phyloP scores from a whole-genome alignment of 1,140 invertebrate genomes.

The Calycopis cecrops region DNA sequence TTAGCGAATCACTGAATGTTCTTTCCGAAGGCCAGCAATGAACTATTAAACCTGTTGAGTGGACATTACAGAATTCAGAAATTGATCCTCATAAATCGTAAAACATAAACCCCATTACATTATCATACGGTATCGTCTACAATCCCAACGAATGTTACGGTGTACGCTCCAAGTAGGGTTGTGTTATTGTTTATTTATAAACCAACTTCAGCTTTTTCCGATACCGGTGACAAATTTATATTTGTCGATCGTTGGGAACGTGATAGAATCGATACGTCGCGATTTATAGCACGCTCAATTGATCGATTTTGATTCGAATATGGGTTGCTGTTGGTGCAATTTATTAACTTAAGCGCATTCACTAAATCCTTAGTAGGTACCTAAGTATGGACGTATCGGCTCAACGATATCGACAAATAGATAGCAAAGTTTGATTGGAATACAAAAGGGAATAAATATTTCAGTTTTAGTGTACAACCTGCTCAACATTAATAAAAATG shows the following conservation, averaged over 20 bases:
- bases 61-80: too few species aligned
- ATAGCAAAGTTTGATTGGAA: too few species aligned
- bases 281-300: slow-evolving; percentile 59
- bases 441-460: too few species aligned
- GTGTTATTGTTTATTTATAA: slow-evolving; percentile 72
- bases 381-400: too few species aligned
- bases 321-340: slow-evolving; percentile 37
- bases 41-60: too few species aligned
- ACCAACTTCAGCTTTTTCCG: slow-evolving; percentile 50
- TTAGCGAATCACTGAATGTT: too few species aligned
- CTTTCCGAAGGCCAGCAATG: too few species aligned
- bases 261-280: slow-evolving; percentile 61
- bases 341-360: slow-evolving; percentile 24
- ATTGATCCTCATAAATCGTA: too few species aligned
- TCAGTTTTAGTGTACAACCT: too few species aligned
- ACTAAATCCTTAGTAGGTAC: slow-evolving; percentile 16
- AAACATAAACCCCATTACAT: too few species aligned
- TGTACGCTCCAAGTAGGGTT: slow-evolving; percentile 48
- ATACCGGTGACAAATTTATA: slow-evolving; percentile 70
- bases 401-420: too few species aligned
- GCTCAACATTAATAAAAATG: too few species aligned
- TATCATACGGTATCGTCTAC: slow-evolving; percentile 41
- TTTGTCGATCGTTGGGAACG: slow-evolving; percentile 56
- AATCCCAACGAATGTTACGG: slow-evolving; percentile 52
- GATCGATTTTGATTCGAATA: slow-evolving; percentile 58